phyloP scores from a whole-genome alignment of 2,113 vertebrate species.

The Phyllopteryx taeniolatus region DNA sequence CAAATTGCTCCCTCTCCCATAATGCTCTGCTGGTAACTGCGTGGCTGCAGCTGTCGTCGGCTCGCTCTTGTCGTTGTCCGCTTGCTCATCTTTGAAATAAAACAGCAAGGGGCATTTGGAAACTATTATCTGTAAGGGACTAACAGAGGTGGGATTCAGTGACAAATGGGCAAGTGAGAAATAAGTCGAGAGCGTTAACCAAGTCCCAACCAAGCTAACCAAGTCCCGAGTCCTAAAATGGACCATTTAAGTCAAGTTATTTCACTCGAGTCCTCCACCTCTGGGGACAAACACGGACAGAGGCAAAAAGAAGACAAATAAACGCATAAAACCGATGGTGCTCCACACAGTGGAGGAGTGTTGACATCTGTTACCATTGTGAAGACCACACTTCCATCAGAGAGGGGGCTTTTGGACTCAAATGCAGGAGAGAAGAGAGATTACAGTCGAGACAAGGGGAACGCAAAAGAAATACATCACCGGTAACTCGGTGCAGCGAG shows the following conservation, averaged over 20 bases:
- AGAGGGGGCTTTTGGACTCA: constrained; percentile 59
- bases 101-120: constrained; percentile 30
- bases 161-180: constrained; percentile 14
- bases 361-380: constrained; percentile 34
- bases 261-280: not conserved
- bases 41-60: constrained; percentile 19
- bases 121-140: constrained; percentile 38
- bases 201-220: not conserved
- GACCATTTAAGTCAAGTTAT: not conserved
- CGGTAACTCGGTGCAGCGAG: constrained; percentile 57
- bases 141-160: not conserved
- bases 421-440: constrained; percentile 28
- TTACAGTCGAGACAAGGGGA: constrained; percentile 22
- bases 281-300: not conserved
- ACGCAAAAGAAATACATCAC: constrained; percentile 35
- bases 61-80: not conserved
- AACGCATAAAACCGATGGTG: constrained; percentile 3
- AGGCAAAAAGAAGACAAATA: constrained; percentile 17
- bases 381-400: constrained; percentile 44
- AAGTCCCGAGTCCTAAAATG: not conserved
- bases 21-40: constrained; percentile 50
- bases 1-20: constrained; percentile 66
- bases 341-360: not conserved
- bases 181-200: no score
- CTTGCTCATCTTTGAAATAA: constrained; percentile 19